Base-by-base conservation (phyloP, 2,113 vertebrate species). In the Pampusana beccarii region DNA sequence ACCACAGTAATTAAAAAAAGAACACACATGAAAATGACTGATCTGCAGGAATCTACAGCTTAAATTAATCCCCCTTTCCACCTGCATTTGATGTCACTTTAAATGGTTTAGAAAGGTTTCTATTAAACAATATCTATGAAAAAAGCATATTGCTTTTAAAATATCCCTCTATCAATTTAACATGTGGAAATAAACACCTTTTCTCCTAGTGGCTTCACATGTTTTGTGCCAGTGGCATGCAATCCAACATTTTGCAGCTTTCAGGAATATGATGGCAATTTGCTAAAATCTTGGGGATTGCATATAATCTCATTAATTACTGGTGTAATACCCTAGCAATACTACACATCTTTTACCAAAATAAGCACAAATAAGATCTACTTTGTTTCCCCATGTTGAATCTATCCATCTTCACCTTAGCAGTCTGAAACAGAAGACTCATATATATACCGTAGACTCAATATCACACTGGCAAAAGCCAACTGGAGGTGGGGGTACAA, bases 321-420 rank as follows among this genome's bases (percentile, higher is more conserved):
- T 64, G 73, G 53, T 70, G 36, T 79, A 97, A 92, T 91, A 96
- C 95, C 62, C 31, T 69, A 92, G 90, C 90, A 86, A 92, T 73
- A 93, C 70, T 89, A 72, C 65, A 86, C 67, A 86, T 53, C 82
- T 94, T 94, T 81, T 94, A 81, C 24, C 82, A 88, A 90, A 87
- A 86, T 66, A 88, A 89, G 90, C 50, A 58, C 38, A 95, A 54
- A 3, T 20, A 84, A 79, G 57, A 88, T 67, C 80, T 78, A 62
- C 73, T 92, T 96, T 94, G 13, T 91, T 65, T 92, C 75, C n/a
- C 50, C 71, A 44, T 46, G 74, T 24, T 87, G 93, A 92, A 69
- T 46, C 34, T 65, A 65, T 79, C 29, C 60, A 93, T 53, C 44
- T 93, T 83, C 95, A 51, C 44, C 20, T 90, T 80, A 92, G 95